These are phyloP conservation scores for Oophaga sylvatica DNA, from an alignment of 2,797 vertebrate species.

Conservation along the genomic window DNA sequence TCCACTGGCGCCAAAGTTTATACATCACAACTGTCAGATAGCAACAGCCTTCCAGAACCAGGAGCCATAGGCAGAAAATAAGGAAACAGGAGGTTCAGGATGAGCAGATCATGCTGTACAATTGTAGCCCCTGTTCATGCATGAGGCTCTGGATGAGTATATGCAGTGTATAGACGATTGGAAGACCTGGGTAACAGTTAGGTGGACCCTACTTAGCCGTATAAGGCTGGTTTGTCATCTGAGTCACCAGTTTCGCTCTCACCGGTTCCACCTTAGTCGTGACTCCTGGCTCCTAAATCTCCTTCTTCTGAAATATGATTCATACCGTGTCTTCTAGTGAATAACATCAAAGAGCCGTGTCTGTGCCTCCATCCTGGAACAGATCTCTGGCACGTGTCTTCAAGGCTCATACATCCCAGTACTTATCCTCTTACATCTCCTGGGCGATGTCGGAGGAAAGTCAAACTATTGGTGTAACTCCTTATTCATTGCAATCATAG, in stretches of 20 bases:
- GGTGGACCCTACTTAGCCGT: neutral
- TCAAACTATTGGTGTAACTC: neutral
- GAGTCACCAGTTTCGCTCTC: conserved; percentile 11
- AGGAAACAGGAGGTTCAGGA: neutral
- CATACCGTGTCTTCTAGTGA: neutral
- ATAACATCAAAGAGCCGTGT: conserved; percentile 15
- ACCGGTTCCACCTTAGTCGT: neutral
- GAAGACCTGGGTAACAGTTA: neutral
- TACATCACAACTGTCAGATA: neutral
- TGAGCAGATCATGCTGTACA: neutral
- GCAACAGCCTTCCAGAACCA: neutral
- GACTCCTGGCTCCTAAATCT: neutral
- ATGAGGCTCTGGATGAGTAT: neutral
- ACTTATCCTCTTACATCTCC: neutral
- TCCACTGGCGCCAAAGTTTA: neutral
- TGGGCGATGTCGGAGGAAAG: neutral
- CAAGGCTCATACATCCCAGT: neutral
- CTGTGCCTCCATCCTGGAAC: neutral
- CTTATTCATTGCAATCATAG: neutral
- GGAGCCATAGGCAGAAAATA: neutral
- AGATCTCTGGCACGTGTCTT: neutral
- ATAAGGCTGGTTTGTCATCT: neutral
- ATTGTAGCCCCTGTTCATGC: neutral
- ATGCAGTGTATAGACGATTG: neutral
- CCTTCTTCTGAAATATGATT: neutral